Percentiles rank a stretch among this genome's conserved stretches.
Conservation (phyloP, 2,113 vertebrate genomes). For the Thamnophis sirtalis region DNA sequence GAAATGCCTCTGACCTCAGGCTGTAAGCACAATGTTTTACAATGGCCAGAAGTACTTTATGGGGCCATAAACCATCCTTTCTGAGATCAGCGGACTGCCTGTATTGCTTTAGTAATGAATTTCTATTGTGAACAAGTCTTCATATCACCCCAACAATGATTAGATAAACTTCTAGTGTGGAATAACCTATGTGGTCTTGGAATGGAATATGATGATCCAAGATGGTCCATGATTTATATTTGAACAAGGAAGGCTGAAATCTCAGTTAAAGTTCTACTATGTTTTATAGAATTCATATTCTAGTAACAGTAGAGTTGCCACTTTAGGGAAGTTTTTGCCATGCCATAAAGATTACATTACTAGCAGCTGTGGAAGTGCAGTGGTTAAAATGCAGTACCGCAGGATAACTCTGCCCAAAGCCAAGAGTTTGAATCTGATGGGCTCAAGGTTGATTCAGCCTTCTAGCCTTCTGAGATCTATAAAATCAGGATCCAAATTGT, state of each 20-base stretch:
- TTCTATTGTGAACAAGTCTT: background rate
- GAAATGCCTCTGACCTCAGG: background rate
- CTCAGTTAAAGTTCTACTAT: background rate
- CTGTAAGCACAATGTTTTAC: background rate
- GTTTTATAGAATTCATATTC: background rate
- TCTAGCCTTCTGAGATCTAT: too few species aligned
- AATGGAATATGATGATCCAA: background rate
- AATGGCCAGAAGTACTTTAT: background rate
- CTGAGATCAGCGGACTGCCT: background rate
- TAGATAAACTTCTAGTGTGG: background rate
- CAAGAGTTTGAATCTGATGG: too few species aligned
- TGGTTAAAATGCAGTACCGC: background rate
- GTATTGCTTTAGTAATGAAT: background rate
- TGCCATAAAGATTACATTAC: background rate
- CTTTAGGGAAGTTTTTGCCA: background rate
- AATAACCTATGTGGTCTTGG: background rate
- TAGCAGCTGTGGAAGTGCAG: background rate
- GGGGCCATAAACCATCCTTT: background rate
- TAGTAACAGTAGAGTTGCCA: background rate
- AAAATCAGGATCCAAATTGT: too few species aligned
- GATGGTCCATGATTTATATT: background rate
- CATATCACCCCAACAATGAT: background rate
- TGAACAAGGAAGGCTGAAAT: background rate
- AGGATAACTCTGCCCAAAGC: too few species aligned
- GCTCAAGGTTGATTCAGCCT: too few species aligned